A percentile compares a stretch with the other conserved stretches of the same genome.
Evolutionary conservation across 1,140 invertebrate species (phyloP).

Genomic region (Ctenoplectra terminalis): DNA sequence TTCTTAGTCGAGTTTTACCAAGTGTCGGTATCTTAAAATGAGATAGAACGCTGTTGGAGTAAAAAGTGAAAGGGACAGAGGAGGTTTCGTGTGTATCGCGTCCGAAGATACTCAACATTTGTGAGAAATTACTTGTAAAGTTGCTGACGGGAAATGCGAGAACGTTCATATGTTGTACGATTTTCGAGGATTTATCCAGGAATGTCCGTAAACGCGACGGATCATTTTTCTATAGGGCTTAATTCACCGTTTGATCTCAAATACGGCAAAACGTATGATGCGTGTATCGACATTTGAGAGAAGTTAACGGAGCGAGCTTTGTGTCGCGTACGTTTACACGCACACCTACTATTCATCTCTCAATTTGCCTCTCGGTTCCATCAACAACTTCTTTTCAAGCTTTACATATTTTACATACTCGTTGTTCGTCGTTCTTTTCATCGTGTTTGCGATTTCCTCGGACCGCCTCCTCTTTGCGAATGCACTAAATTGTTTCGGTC

Average conservation of each 20-base stretch:
- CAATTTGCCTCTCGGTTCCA: neutral
- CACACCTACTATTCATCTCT: neutral
- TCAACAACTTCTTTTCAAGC: neutral
- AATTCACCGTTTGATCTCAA: constrained; percentile 38
- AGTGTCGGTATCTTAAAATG: constrained; percentile 52
- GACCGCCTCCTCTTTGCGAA: too few species aligned
- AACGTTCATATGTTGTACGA: constrained; percentile 46
- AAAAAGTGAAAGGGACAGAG: too few species aligned
- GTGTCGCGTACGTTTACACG: neutral
- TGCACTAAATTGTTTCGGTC: too few species aligned
- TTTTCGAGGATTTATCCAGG: constrained; percentile 40
- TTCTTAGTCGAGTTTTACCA: constrained; percentile 2
- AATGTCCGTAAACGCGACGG: constrained; percentile 24
- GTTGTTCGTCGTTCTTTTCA: too few species aligned
- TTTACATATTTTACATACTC: neutral
- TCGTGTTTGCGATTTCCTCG: too few species aligned
- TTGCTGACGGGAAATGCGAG: constrained; percentile 21
- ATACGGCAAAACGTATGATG: constrained; percentile 10
- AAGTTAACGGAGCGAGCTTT: neutral
- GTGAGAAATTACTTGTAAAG: constrained; percentile 68
- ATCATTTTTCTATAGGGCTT: constrained; percentile 58
- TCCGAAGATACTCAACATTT: constrained; percentile 52
- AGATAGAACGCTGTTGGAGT: neutral
- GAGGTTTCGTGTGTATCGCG: constrained; percentile 38
- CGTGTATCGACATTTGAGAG: neutral